Conservation (phyloP, 2,888 invertebrate species). For the Drosophila parthenogenetica region DNA sequence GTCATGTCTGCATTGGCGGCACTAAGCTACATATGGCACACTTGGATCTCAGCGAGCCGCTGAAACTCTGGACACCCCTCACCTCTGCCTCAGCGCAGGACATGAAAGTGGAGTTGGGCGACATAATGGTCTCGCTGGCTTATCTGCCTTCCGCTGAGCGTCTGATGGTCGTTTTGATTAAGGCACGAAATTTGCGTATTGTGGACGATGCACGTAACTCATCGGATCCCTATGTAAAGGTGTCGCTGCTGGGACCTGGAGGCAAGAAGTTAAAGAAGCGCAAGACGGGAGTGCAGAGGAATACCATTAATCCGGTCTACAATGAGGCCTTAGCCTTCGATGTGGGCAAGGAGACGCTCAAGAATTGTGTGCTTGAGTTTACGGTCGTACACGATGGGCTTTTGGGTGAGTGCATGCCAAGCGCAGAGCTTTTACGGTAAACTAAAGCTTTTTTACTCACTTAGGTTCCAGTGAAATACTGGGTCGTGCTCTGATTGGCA, state of each 20-base stretch:
- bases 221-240: constrained; percentile 98
- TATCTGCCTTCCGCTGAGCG: constrained; percentile 96
- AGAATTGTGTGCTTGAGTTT: constrained; percentile 87
- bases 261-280: constrained; percentile 96
- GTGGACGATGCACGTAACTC: constrained; percentile 96
- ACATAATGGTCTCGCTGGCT: constrained; percentile 95
- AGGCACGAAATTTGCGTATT: constrained; percentile 95
- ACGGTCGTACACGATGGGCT: constrained; percentile 88
- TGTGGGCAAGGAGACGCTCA: constrained; percentile 89
- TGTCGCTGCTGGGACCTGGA: constrained; percentile 93
- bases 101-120: constrained; percentile 93
- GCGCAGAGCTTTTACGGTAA: neutral
- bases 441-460: constrained; percentile 5
- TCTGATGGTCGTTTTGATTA: constrained; percentile 95
- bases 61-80: constrained; percentile 87
- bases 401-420: constrained; percentile 83
- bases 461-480: constrained; percentile 87
- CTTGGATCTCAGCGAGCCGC: constrained; percentile 87
- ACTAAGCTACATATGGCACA: constrained; percentile 86
- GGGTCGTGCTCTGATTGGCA: constrained; percentile 86
- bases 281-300: constrained; percentile 95
- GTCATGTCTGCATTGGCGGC: constrained; percentile 89
- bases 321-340: constrained; percentile 98
- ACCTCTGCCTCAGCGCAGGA: constrained; percentile 86
- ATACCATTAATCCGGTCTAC: constrained; percentile 94